Evolutionary conservation across 2,888 invertebrate species (phyloP).

Genomic region (Parnassius orleans): DNA sequence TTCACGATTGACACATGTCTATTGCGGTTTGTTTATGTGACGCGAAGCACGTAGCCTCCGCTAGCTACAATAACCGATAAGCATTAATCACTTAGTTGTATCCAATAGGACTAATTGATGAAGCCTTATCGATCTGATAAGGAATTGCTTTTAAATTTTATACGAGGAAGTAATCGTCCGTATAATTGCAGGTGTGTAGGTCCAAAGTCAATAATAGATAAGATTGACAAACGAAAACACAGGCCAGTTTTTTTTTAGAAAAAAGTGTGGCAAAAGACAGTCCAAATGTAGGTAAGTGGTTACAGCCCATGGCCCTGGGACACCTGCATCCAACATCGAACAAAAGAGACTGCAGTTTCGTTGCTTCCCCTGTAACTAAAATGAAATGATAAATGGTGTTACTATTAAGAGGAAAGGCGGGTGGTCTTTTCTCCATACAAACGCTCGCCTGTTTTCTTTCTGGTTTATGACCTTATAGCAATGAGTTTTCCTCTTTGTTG

Average conservation of each 20-base stretch:
- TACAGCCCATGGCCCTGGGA: too few relatives aligned
- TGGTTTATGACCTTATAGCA: too few relatives aligned
- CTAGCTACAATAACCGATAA: slow-evolving; percentile 9
- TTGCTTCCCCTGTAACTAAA: too few relatives aligned
- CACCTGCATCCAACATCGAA: too few relatives aligned
- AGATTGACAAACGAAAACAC: not conserved
- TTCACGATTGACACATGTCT: not conserved
- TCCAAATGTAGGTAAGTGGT: too few relatives aligned
- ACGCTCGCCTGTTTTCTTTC: too few relatives aligned
- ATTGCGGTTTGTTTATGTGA: slow-evolving; percentile 21
- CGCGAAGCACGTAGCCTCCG: slow-evolving; percentile 17
- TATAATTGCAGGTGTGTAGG: slow-evolving; percentile 5
- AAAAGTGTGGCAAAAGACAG: too few relatives aligned
- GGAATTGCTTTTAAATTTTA: slow-evolving; percentile 5
- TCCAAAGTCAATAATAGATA: not conserved
- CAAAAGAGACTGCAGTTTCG: too few relatives aligned
- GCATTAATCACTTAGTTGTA: slow-evolving; percentile 6
- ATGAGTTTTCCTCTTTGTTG: too few relatives aligned
- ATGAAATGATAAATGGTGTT: too few relatives aligned
- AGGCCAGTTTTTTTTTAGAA: not conserved
- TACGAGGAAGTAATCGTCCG: slow-evolving; percentile 19
- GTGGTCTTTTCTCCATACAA: too few relatives aligned
- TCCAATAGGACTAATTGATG: slow-evolving; percentile 15
- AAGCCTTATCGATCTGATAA: slow-evolving; percentile 14
- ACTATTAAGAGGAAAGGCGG: too few relatives aligned